phyloP scores from a whole-genome alignment of 2,888 invertebrate genomes.

The Ectropis crepuscularia region DNA sequence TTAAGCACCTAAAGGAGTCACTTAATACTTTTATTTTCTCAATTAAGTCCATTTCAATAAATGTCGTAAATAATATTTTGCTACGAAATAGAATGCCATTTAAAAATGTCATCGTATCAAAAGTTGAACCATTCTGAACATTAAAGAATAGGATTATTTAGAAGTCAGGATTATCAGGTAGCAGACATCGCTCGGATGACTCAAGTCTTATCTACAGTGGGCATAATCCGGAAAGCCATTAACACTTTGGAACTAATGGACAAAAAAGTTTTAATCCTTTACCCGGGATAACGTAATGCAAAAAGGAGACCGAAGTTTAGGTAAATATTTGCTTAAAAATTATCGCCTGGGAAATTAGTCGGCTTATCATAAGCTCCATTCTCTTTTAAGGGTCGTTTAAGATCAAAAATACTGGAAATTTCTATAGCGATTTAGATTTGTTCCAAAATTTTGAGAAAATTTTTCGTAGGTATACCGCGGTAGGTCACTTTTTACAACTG shows the following conservation, averaged over 20 bases:
- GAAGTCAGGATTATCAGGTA: constrained; percentile 65
- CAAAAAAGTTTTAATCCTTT: constrained; percentile 79
- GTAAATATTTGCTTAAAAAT: constrained; percentile 39
- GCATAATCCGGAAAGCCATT: constrained; percentile 79
- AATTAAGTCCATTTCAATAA: no score
- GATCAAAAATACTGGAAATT: no score
- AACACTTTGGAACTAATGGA: constrained; percentile 80
- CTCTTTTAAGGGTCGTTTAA: background rate
- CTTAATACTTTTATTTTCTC: no score
- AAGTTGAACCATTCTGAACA: constrained; percentile 41
- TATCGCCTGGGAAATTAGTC: background rate
- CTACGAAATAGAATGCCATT: no score
- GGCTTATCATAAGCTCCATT: background rate
- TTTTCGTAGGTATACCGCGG: no score
- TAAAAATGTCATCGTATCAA: background rate
- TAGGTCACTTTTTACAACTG: no score
- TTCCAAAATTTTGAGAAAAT: no score
- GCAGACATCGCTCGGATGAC: constrained; percentile 69
- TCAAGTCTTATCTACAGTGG: constrained; percentile 52
- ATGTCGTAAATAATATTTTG: no score
- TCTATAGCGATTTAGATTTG: no score
- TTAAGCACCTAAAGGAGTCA: no score
- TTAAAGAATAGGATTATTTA: constrained; percentile 47
- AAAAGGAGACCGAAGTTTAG: constrained; percentile 50
- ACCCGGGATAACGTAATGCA: constrained; percentile 61